phyloP scores from a whole-genome alignment of 53 echinoderm and acorn worm genomes.

The Mesocentrotus franciscanus region DNA sequence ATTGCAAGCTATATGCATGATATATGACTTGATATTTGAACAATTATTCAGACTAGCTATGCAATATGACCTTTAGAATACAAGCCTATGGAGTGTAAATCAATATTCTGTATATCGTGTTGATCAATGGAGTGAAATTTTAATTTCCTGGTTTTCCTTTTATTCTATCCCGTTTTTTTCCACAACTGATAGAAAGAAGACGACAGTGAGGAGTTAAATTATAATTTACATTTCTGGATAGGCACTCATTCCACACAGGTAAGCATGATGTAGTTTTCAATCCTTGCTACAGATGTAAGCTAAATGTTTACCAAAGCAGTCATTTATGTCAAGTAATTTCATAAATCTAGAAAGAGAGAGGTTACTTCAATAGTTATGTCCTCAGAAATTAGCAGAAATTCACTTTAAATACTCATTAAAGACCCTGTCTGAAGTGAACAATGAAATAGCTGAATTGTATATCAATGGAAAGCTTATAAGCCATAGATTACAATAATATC shows the following conservation, averaged over 20 bases:
- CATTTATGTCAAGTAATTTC: background rate
- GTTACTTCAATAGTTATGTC: too few species aligned
- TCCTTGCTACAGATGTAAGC: background rate
- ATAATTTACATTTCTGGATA: conserved; percentile 96
- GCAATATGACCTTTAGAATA: background rate
- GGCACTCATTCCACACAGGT: conserved; percentile 89
- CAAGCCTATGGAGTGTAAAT: background rate
- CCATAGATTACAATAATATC: too few species aligned
- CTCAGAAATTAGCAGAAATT: too few species aligned
- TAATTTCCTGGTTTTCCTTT: background rate
- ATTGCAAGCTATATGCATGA: background rate
- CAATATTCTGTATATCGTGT: background rate
- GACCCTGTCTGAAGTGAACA: too few species aligned
- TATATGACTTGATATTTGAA: too few species aligned
- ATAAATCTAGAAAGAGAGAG: background rate
- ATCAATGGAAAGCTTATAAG: too few species aligned
- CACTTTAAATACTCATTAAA: too few species aligned
- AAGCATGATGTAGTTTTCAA: background rate
- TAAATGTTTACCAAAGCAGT: background rate
- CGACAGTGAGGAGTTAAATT: conserved; percentile 76
- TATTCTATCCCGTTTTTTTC: background rate
- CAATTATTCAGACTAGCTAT: too few species aligned
- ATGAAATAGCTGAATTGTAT: too few species aligned
- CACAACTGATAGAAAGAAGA: conserved; percentile 72
- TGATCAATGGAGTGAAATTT: background rate